phyloP scores from a whole-genome alignment of 2,888 invertebrate genomes.

The Drosophila nigritarsus region DNA sequence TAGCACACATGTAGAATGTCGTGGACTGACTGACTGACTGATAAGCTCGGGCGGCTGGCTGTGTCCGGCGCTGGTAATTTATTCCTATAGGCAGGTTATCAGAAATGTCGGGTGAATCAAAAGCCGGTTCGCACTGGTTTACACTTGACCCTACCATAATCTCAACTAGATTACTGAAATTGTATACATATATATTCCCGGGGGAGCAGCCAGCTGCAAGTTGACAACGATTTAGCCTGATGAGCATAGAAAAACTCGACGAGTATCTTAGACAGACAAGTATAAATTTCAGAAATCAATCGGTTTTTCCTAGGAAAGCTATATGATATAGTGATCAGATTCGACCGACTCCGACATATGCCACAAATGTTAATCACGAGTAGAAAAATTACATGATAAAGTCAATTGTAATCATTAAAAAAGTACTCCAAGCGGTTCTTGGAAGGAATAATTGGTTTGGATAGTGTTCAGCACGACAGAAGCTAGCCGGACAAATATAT shows the following conservation, averaged over 20 bases:
- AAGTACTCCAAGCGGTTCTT: not conserved
- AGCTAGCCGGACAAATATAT: not conserved
- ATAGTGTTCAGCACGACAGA: not conserved
- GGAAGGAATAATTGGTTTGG: not conserved
- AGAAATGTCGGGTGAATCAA: constrained; percentile 40
- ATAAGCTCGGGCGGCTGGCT: constrained; percentile 53
- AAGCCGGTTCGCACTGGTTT: constrained; percentile 64
- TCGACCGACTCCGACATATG: not conserved
- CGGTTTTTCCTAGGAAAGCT: not conserved
- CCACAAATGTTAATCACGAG: not conserved
- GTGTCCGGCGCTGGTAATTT: constrained; percentile 57
- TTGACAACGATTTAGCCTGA: constrained; percentile 8
- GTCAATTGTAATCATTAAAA: not conserved
- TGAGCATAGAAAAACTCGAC: not conserved
- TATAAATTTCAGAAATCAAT: not conserved
- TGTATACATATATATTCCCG: not conserved
- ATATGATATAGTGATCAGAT: not conserved
- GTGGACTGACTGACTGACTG: constrained; percentile 17
- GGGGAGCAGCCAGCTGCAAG: not conserved
- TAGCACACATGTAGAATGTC: constrained; percentile 7
- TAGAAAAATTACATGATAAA: not conserved
- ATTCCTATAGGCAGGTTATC: constrained; percentile 65
- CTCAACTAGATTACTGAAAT: constrained; percentile 57
- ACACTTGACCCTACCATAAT: constrained; percentile 37
- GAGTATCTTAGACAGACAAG: not conserved